Conservation (phyloP, 2,113 vertebrate species). For the Festucalex cinctus region DNA sequence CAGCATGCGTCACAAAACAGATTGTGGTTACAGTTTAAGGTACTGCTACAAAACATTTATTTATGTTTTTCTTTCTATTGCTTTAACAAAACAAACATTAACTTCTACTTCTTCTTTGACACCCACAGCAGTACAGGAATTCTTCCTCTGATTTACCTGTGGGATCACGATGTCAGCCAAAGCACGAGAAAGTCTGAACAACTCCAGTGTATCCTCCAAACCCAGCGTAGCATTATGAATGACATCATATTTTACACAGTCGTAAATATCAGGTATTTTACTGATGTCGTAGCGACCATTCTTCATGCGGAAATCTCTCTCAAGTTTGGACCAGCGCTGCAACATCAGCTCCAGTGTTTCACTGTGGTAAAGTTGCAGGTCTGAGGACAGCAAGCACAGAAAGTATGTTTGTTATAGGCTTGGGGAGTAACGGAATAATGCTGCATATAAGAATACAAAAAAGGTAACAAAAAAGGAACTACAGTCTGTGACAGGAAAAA, state of each 20-base stretch:
- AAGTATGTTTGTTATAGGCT: not conserved
- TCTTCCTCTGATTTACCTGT: constrained; percentile 73
- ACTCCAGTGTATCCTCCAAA: constrained; percentile 88
- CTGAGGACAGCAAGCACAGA: constrained; percentile 48
- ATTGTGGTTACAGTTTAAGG: too few relatives aligned
- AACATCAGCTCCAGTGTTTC: constrained; percentile 96
- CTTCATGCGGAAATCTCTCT: constrained; percentile 93
- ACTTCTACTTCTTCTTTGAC: not conserved
- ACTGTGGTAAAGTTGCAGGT: constrained; percentile 94
- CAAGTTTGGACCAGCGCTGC: constrained; percentile 95
- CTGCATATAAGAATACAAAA: too few relatives aligned
- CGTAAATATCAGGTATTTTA: constrained; percentile 96
- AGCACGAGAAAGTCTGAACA: constrained; percentile 87
- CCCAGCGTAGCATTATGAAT: constrained; percentile 88
- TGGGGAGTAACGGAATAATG: too few relatives aligned
- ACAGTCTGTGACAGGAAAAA: too few relatives aligned
- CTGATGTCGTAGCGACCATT: constrained; percentile 95
- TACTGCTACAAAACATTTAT: not conserved
- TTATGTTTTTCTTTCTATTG: not conserved
- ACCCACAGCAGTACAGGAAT: not conserved
- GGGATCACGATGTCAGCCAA: constrained; percentile 93
- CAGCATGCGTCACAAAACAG: too few relatives aligned
- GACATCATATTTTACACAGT: constrained; percentile 96
- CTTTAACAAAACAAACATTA: not conserved
- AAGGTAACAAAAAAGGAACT: too few relatives aligned